Base-by-base conservation (phyloP, 2,797 vertebrate species). In the Malurus splendens region DNA sequence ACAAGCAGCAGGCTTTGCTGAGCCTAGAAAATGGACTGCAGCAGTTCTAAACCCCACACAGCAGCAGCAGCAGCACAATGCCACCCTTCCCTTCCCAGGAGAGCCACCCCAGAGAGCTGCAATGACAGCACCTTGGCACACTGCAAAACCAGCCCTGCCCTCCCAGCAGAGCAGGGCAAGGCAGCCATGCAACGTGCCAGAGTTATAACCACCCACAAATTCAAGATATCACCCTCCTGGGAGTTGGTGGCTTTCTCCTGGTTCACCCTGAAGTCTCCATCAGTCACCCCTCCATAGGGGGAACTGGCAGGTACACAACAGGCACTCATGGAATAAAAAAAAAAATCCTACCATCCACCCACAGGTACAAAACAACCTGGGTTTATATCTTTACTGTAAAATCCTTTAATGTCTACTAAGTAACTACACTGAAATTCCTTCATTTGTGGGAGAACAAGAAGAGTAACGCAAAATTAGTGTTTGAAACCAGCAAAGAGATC, bases 401-500 rank as follows among this genome's bases (percentile, higher is more conserved):
- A 82, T 66, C 18, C 16, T 56, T 52, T 65, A 27, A 59, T 42
- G 14, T n/a, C 52, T 64, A 16, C 36, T 66, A 57, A 80, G 48
- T 67, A 87, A n/a, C n/a, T 72, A 55, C 6, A 80, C 9, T 59
- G 48, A 80, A 77, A 85, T 66, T 36, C 44, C 15, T 24, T 75
- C 38, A 41, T 56, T 70, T 73, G 62, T 7, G 0, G 33, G n/a
- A 82, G 48, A 42, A n/a, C 65, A 80, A 10, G 19, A 86, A 86
- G 19, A 59, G 15, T 64, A 83, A 83, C 10, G 39, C n/a, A 32
- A 62, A 91, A 70, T 2, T 18, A 8, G 13, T 66, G 66, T 85
- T 59, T 90, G 82, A 89, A 89, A 92, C 73, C 62, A 91, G 55
- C 25, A 14, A 47, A 84, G 66, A 89, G 44, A 77, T 65, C 47